Conservation (phyloP, 2,797 vertebrate genomes). For the Chelon labrosus region DNA sequence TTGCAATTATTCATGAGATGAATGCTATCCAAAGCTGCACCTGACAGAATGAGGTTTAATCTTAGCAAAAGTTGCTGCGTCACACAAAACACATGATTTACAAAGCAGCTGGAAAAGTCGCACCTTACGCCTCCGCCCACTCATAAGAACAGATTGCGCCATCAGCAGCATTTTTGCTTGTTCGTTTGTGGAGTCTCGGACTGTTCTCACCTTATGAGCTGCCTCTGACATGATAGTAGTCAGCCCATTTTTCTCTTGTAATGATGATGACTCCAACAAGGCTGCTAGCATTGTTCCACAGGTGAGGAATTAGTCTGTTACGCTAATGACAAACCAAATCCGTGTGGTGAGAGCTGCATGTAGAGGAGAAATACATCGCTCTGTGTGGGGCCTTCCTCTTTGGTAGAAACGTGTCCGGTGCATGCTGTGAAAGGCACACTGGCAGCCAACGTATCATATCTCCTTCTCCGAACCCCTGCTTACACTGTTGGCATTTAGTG, state of each 20-base stretch:
- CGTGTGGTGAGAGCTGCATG: slow-evolving; percentile 41
- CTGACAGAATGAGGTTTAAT: slow-evolving; percentile 80
- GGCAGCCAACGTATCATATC: slow-evolving; percentile 65
- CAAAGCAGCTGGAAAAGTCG: slow-evolving; percentile 54
- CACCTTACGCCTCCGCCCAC: slow-evolving; percentile 51
- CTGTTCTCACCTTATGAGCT: not conserved
- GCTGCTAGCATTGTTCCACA: slow-evolving; percentile 33
- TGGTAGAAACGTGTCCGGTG: slow-evolving; percentile 53
- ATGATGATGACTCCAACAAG: slow-evolving; percentile 19
- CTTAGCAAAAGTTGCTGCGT: slow-evolving; percentile 72
- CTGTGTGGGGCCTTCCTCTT: slow-evolving; percentile 59
- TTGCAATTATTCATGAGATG: slow-evolving; percentile 74
- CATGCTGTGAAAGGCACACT: slow-evolving; percentile 62
- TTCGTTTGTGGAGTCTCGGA: slow-evolving; percentile 9
- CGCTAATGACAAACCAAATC: slow-evolving; percentile 54
- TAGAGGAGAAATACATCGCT: slow-evolving; percentile 33
- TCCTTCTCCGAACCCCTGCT: slow-evolving; percentile 69
- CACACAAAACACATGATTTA: slow-evolving; percentile 71
- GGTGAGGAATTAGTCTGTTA: slow-evolving; percentile 46
- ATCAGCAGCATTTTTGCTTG: slow-evolving; percentile 42
- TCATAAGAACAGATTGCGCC: slow-evolving; percentile 44
- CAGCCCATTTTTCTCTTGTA: slow-evolving; percentile 16
- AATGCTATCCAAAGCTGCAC: slow-evolving; percentile 69
- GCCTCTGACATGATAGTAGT: slow-evolving; percentile 7
- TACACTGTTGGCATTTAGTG: slow-evolving; percentile 75